Conservation (phyloP, 2,113 vertebrate species). For the Hippoglossus stenolepis region DNA sequence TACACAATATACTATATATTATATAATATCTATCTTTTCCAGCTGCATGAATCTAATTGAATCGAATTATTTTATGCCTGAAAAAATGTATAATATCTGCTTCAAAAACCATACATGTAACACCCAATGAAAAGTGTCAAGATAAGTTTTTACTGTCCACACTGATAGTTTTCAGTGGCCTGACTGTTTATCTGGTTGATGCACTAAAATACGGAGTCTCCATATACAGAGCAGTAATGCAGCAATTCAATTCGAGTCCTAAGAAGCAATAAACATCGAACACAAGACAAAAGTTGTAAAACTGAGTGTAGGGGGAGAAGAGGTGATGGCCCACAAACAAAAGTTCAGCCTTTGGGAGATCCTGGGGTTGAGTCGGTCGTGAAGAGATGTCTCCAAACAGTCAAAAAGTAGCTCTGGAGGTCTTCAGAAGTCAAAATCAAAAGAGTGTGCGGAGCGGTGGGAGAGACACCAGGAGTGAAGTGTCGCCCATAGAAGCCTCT, state of each 20-base stretch:
- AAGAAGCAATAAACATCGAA: neutral
- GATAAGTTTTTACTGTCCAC: too few relatives aligned
- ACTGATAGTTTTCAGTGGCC: too few relatives aligned
- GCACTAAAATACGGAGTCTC: too few relatives aligned
- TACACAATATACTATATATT: too few relatives aligned
- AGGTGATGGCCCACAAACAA: neutral
- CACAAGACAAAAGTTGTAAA: neutral
- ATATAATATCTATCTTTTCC: too few relatives aligned
- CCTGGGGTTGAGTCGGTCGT: neutral
- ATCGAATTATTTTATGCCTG: neutral
- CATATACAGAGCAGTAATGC: too few relatives aligned
- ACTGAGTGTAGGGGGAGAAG: neutral
- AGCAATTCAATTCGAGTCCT: neutral
- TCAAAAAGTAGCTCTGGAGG: neutral
- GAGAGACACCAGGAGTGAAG: constrained; percentile 13
- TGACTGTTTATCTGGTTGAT: too few relatives aligned
- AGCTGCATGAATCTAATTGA: neutral
- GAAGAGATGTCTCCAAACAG: constrained; percentile 4
- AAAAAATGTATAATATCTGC: too few relatives aligned
- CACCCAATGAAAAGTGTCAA: too few relatives aligned
- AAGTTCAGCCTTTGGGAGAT: constrained; percentile 1
- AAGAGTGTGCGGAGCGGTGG: neutral
- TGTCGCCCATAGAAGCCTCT: constrained; percentile 18
- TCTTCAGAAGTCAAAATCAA: constrained; percentile 24
- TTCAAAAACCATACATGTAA: too few relatives aligned